These are phyloP conservation scores for Molorchus minor DNA, from an alignment of 2,888 invertebrate genomes.

Conservation along the genomic window DNA sequence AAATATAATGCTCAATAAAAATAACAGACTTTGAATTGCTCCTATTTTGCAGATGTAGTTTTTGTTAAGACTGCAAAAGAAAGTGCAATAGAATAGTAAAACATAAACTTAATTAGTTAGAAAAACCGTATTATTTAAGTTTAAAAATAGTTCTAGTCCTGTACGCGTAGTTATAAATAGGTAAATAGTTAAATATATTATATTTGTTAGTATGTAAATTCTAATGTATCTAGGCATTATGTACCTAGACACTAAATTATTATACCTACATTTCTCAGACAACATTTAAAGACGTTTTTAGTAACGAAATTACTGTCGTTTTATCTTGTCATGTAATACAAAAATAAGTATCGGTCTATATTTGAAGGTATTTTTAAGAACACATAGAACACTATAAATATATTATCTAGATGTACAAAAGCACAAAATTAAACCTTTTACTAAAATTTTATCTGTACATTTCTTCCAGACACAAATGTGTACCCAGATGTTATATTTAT, in stretches of 20 bases:
- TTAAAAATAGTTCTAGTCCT: constrained; percentile 48
- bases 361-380: no score
- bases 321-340: no score
- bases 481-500: no score
- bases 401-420: no score
- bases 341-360: no score
- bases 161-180: constrained; percentile 36
- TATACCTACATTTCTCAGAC: no score
- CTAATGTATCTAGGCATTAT: constrained; percentile 24
- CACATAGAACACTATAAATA: no score
- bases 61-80: constrained; percentile 59
- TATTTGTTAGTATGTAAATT: constrained; percentile 36
- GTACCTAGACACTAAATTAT: not conserved
- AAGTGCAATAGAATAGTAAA: constrained; percentile 57
- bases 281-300: no score
- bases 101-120: constrained; percentile 37
- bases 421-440: no score
- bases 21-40: constrained; percentile 57
- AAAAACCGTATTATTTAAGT: constrained; percentile 41
- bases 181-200: constrained; percentile 39
- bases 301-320: no score
- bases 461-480: no score
- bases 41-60: constrained; percentile 59
- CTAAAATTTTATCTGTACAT: no score
- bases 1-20: constrained; percentile 57